Percentiles rank a stretch among this genome's conserved stretches.
These are phyloP conservation scores for Poeciliopsis turneri DNA, from an alignment of 2,797 vertebrate genomes.

Conservation along the genomic window DNA sequence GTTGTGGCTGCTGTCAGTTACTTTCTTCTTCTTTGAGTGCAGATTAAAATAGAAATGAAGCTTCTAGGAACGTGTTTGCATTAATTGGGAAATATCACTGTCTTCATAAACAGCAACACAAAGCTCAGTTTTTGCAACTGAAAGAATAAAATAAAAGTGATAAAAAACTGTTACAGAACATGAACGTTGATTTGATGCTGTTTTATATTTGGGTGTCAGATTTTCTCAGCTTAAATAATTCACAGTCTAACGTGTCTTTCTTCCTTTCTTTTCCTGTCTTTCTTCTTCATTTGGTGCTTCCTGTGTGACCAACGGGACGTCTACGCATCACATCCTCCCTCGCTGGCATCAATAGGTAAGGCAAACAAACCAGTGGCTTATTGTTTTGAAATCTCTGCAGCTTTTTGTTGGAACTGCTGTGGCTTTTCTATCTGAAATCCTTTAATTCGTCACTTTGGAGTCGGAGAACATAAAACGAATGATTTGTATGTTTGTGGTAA, in stretches of 20 bases:
- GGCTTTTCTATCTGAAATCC: background rate
- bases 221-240: background rate
- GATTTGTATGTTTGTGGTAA: too few species aligned
- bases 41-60: background rate
- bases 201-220: background rate
- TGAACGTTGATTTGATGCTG: background rate
- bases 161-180: background rate
- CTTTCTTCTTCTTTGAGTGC: background rate
- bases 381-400: background rate
- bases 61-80: background rate
- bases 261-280: conserved; percentile 6
- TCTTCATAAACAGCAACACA: background rate
- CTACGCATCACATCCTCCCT: background rate
- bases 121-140: background rate
- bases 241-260: conserved; percentile 22
- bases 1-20: background rate
- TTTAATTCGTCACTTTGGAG: background rate
- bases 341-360: conserved; percentile 62
- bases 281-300: conserved; percentile 3
- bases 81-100: background rate
- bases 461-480: background rate
- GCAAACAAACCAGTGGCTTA: background rate
- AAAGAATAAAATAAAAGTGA: background rate
- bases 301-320: conserved; percentile 21
- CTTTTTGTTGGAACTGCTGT: background rate